Evolutionary conservation across 2,113 vertebrate genomes (phyloP).

Genomic region (Agelaius phoeniceus): DNA sequence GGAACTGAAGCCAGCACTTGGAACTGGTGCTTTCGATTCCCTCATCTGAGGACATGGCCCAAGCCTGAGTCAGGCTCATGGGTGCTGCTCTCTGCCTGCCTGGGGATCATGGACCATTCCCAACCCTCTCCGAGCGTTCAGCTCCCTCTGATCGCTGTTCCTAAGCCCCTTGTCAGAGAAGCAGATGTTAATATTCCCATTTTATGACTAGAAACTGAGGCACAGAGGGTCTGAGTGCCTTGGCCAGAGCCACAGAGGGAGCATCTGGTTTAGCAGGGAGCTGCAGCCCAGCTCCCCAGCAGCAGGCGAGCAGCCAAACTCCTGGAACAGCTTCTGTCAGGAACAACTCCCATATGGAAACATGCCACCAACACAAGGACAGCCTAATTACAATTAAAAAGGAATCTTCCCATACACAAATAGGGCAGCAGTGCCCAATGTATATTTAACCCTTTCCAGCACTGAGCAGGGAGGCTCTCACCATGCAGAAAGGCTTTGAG

Average conservation of each 20-base stretch:
- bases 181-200: background rate
- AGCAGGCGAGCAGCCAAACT: constrained; percentile 38
- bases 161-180: background rate
- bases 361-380: constrained; percentile 22
- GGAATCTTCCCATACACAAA: constrained; percentile 26
- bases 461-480: background rate
- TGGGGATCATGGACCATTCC: background rate
- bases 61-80: background rate
- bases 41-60: background rate
- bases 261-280: constrained; percentile 36
- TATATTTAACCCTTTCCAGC: background rate
- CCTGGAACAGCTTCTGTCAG: constrained; percentile 57
- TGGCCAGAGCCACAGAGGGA: background rate
- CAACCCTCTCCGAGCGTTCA: fast-evolving
- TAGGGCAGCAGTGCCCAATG: background rate
- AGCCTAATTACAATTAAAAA: constrained; percentile 59
- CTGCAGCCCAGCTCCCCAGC: background rate
- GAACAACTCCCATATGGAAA: constrained; percentile 50
- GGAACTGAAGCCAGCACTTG: background rate
- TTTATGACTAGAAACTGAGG: constrained; percentile 32
- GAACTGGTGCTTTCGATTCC: background rate
- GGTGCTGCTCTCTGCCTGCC: background rate
- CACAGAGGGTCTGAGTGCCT: background rate
- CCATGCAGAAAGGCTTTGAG: background rate
- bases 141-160: background rate